Evolutionary conservation across 2,797 vertebrate species (phyloP).

Genomic region (Cossypha niveicapilla): DNA sequence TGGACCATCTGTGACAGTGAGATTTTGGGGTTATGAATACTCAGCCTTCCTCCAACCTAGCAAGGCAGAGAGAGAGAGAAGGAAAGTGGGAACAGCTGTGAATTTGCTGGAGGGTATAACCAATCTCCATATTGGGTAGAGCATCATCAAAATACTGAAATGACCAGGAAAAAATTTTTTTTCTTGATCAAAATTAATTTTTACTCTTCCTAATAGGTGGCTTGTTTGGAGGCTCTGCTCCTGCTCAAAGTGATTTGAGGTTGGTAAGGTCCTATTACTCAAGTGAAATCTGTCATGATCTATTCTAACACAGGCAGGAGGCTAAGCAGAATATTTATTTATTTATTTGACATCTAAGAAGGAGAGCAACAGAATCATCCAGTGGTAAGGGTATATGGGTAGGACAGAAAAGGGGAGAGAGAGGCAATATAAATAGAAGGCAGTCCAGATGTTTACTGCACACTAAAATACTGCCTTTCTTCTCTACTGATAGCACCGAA

Average conservation of each 20-base stretch:
- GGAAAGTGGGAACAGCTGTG: not conserved
- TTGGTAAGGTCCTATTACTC: not conserved
- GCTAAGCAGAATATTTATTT: not conserved
- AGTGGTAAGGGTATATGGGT: not conserved
- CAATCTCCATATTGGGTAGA: not conserved
- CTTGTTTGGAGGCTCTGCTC: not conserved
- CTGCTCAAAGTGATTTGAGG: not conserved
- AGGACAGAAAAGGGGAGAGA: not conserved
- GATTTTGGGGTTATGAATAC: constrained; percentile 43
- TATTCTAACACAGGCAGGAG: not conserved
- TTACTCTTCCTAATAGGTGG: not conserved
- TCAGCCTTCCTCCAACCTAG: not conserved
- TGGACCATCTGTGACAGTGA: constrained; percentile 40
- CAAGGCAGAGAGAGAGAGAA: not conserved
- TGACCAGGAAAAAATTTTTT: not conserved
- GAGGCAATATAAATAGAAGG: constrained; percentile 18
- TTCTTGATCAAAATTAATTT: not conserved
- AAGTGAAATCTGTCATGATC: not conserved
- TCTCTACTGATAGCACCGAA: not conserved
- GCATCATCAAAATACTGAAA: not conserved
- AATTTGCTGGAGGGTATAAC: constrained; percentile 14
- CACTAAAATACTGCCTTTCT: constrained; percentile 12
- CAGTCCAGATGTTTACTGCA: constrained; percentile 14
- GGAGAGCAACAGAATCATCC: not conserved
- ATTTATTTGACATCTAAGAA: not conserved